Evolutionary conservation across 2,888 invertebrate species (phyloP), one percentile per base, ranked within the genome.

Genomic region (Nephrotoma appendiculata): DNA sequence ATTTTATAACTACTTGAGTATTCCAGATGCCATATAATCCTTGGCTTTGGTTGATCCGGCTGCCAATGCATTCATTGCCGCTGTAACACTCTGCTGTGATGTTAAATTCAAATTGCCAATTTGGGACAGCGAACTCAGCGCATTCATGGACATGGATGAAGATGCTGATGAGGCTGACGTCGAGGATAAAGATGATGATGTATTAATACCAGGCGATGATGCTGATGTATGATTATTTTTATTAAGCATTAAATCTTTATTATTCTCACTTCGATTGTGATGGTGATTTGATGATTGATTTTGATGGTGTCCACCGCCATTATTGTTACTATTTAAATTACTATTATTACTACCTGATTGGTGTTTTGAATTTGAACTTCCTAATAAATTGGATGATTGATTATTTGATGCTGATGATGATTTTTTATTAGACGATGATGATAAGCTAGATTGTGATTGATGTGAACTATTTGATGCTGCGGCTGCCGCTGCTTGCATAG

Each of bases 21-120:
- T 92, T 89, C 92, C 92, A 88, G 92, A 90, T 87, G 92, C 92
- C 91, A 93, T 91, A 87, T 91, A 91, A 87, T 91, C 91, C 89
- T 91, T 91, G 85, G 88, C 88, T 88, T 89, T 90, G 84, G 89
- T 89, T 42, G 90, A 89, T 45, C 90, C 90, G 86, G 91, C 91
- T 3, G 91, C 92, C 12, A 91, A 90, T 1, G 91, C 92, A 89
- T 91, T 92, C 92, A 92, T 92, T 2, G 92, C 92, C 83, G 92
- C 92, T 88, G 91, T 91, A 88, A 92, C 91, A 89, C 91, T 91
- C 87, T 92, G 92, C 88, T 91, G 91, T 4, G 92, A 91, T 88
- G 90, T 91, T 88, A 92, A 90, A 15, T 92, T 91, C 44, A 91
- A 88, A 15, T 90, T 90, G 12, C 92, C 91, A 43, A 92, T 90